Conservation (phyloP, 2,797 vertebrate genomes). For the Kryptopterus vitreolus region DNA sequence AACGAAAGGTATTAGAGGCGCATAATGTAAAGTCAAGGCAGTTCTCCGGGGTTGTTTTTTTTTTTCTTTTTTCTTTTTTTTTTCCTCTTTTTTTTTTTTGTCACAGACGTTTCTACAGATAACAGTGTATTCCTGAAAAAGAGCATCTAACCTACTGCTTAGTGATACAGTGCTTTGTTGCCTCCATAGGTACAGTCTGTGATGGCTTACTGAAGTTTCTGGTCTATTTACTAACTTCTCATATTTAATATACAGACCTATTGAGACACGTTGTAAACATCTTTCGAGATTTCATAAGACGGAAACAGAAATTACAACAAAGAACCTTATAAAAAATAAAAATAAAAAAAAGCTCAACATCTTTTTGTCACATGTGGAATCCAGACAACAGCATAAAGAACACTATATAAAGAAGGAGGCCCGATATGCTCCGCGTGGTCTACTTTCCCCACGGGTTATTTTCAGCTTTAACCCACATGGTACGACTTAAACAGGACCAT, state of each 20-base stretch:
- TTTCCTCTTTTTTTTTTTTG: background rate
- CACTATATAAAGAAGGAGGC: conserved; percentile 34
- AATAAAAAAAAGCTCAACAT: conserved; percentile 42
- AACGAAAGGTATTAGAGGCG: conserved; percentile 28
- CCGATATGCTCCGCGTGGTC: conserved; percentile 26
- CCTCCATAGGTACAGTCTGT: conserved; percentile 44
- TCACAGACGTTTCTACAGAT: conserved; percentile 18
- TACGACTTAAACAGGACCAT: background rate
- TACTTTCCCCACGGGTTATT: conserved; percentile 13
- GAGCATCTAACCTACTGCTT: conserved; percentile 17
- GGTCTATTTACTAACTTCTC: conserved; percentile 28
- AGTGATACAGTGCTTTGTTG: conserved; percentile 42
- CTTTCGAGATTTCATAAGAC: conserved; percentile 45
- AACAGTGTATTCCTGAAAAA: conserved; percentile 46
- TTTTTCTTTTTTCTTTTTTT: background rate
- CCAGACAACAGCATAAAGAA: conserved; percentile 49
- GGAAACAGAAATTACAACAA: conserved; percentile 50
- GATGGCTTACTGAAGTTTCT: conserved; percentile 43
- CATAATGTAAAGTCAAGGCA: conserved; percentile 36
- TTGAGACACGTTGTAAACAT: conserved; percentile 45
- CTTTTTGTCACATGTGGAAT: conserved; percentile 45
- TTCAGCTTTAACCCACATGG: conserved; percentile 14
- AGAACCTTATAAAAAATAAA: conserved; percentile 39
- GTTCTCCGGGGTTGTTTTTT: conserved; percentile 2
- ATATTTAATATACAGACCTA: conserved; percentile 37